Evolutionary conservation across 2,888 invertebrate species (phyloP), one percentile per base, ranked within the genome.

Genomic region (Monochamus alternatus): DNA sequence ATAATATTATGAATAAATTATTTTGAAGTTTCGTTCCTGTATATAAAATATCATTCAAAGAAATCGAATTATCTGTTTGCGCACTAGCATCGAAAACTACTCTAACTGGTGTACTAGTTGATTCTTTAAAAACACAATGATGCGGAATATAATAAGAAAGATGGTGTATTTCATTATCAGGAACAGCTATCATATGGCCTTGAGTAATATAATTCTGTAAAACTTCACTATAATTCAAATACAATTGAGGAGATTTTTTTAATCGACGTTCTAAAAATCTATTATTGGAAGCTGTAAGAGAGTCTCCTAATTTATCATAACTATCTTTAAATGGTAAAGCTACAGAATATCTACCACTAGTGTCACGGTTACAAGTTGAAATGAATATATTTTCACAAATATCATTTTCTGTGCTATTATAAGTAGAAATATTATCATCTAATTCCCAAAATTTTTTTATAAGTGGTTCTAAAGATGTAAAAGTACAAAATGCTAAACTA

Each of bases 11-110:
- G 8, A 66, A 47, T 30, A 58, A 59, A n/a, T 66, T 60, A 67
- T 73, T 73, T 73, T 73, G 73, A 66, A 66, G 66, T 60, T 63
- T 74, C 7, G 74, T 66, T 32, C 55, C 74, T 12, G 60, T 59
- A 62, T 74, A 62, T 12, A 64, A 63, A 63, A 64, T 68, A 74
- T 74, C 64, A 67, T 64, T 65, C 14, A 58, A 14, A 12, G 63
- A 71, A 38, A 72, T 65, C 5, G 38, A 43, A 65, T 44, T 47
- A 51, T 30, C 22, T 12, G 64, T 64, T 47, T 64, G 47, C 9
- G 64, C 64, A 47, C 47, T 22, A 10, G 47, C 64, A 22, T 64
- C 47, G n/a, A 47, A 64, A 65, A 65, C 65, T 10, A 65, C 31
- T 31, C 65, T 51, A 51, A 65, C 52, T n/a, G 65, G 47, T 31